phyloP scores from a whole-genome alignment of 2,888 invertebrate species.

The Pyrochroa serraticornis region DNA sequence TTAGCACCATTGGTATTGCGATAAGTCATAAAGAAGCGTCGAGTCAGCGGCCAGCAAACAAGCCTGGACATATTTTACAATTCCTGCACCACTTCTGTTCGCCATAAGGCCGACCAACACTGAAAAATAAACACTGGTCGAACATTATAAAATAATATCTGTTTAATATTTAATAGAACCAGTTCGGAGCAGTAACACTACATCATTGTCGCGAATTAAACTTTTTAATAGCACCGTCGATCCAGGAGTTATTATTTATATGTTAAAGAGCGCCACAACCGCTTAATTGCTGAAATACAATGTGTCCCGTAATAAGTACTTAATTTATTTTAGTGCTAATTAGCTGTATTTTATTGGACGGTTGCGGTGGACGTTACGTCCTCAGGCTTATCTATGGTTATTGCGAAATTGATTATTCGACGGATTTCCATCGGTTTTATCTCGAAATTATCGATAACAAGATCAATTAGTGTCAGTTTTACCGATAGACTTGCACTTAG shows the following conservation, averaged over 20 bases:
- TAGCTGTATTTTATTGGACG: conserved; percentile 45
- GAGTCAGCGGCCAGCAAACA: conserved; percentile 38
- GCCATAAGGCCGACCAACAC: conserved; percentile 30
- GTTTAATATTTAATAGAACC: conserved; percentile 55
- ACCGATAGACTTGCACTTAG: conserved; percentile 7
- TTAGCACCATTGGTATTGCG: conserved; percentile 34
- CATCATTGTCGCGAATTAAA: conserved; percentile 55
- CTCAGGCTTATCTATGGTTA: conserved; percentile 27
- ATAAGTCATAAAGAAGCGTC: conserved; percentile 37
- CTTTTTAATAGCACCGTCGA: conserved; percentile 47
- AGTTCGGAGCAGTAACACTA: conserved; percentile 51
- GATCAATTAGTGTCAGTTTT: conserved; percentile 34
- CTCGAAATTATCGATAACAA: conserved; percentile 29
- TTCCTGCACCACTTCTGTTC: conserved; percentile 47
- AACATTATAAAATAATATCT: conserved; percentile 53
- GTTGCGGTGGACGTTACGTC: conserved; percentile 3
- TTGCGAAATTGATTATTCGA: conserved; percentile 29
- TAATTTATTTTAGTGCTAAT: conserved; percentile 55
- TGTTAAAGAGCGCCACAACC: conserved; percentile 37
- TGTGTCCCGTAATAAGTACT: conserved; percentile 52
- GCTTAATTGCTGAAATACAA: conserved; percentile 54
- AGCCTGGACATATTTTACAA: conserved; percentile 47
- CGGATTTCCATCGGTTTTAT: conserved; percentile 29
- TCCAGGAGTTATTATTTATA: conserved; percentile 49
- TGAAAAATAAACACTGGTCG: conserved; percentile 47